phyloP scores from a whole-genome alignment of 2,888 invertebrate genomes.

The Torymus texanus region DNA sequence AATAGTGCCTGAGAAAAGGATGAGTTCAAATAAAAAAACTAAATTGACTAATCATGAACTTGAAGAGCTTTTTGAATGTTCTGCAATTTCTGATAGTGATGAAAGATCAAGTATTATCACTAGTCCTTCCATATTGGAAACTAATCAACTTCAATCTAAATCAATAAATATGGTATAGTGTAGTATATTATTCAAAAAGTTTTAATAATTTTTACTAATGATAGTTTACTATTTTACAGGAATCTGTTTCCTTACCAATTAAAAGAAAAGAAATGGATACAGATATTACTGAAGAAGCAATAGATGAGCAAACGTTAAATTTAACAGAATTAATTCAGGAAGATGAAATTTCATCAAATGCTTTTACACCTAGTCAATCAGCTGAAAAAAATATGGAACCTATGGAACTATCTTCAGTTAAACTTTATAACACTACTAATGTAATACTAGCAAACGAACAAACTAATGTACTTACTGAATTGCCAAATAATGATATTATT shows the following conservation, averaged over 20 bases:
- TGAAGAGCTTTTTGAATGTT: conserved; percentile 21
- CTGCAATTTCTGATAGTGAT: neutral
- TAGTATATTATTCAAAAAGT: neutral
- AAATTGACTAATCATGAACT: neutral
- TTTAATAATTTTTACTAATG: too few relatives aligned
- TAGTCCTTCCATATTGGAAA: neutral
- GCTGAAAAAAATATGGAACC: too few relatives aligned
- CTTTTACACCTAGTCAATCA: too few relatives aligned
- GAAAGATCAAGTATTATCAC: neutral
- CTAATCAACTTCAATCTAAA: neutral
- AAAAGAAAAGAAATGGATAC: too few relatives aligned
- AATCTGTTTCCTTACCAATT: too few relatives aligned
- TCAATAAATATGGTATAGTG: conserved; percentile 20
- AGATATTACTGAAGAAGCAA: too few relatives aligned
- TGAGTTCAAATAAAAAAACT: conserved; percentile 7
- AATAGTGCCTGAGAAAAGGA: neutral
- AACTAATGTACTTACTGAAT: neutral
- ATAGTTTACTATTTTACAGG: too few relatives aligned
- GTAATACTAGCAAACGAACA: neutral
- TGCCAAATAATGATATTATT: neutral
- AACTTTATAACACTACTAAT: too few relatives aligned
- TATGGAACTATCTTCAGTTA: too few relatives aligned
- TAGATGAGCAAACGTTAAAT: too few relatives aligned
- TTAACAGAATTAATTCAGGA: too few relatives aligned
- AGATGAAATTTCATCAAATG: too few relatives aligned